Conservation (phyloP, 2,797 vertebrate genomes). For the Setipinna tenuifilis region DNA sequence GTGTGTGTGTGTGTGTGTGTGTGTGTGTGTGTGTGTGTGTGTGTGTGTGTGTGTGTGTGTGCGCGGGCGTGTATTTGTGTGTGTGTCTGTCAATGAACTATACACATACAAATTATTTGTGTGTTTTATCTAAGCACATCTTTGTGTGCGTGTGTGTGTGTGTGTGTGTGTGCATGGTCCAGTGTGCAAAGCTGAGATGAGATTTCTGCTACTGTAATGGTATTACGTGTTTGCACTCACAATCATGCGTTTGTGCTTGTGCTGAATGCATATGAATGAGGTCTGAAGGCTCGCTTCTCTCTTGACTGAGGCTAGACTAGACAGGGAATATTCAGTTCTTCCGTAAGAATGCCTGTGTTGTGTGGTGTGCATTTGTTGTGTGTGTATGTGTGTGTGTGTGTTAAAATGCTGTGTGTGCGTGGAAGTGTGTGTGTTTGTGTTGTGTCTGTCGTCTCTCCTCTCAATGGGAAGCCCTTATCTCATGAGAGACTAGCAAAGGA, state of each 20-base stretch:
- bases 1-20: conserved; percentile 30
- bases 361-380: not conserved
- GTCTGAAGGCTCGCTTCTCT: not conserved
- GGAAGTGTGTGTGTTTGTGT: not conserved
- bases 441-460: conserved; percentile 47
- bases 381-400: conserved; percentile 8
- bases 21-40: conserved; percentile 31
- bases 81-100: not conserved
- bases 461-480: conserved; percentile 64
- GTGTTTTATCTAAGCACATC: not conserved
- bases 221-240: not conserved
- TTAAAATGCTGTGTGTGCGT: not conserved
- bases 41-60: conserved; percentile 20
- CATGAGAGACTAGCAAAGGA: conserved; percentile 51
- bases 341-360: not conserved
- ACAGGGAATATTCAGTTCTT: not conserved
- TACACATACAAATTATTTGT: not conserved
- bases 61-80: not conserved
- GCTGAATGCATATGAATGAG: conserved; percentile 28
- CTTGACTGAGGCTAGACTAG: not conserved
- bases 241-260: conserved; percentile 31
- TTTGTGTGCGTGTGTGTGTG: not conserved
- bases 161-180: conserved; percentile 27
- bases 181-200: conserved; percentile 15
- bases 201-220: conserved; percentile 14